Evolutionary conservation across 2,888 invertebrate species (phyloP).

Genomic region (Spodoptera littoralis): DNA sequence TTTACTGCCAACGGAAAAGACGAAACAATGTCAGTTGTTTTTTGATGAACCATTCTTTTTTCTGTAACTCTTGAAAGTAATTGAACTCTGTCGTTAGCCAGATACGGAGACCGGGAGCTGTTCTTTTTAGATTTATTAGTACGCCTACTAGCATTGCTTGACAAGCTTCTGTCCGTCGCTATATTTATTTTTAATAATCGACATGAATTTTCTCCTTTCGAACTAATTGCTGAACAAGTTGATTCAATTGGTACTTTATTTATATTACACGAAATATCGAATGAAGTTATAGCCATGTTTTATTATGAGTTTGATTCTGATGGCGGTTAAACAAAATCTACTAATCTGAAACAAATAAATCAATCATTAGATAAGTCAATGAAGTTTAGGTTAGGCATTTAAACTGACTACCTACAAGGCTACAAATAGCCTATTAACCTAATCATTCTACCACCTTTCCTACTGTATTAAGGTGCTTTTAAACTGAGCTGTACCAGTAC

Average conservation of each 20-base stretch:
- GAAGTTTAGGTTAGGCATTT: too few relatives aligned
- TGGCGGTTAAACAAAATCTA: slow-evolving; percentile 17
- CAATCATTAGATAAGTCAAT: background rate
- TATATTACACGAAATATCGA: slow-evolving; percentile 58
- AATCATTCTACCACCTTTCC: too few relatives aligned
- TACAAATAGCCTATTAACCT: too few relatives aligned
- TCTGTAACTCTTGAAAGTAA: slow-evolving; percentile 71
- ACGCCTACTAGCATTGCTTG: slow-evolving; percentile 55
- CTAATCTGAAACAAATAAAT: slow-evolving; percentile 48
- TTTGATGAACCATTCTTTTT: slow-evolving; percentile 70
- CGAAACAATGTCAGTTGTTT: slow-evolving; percentile 64
- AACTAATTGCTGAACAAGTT: slow-evolving; percentile 54
- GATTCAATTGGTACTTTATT: slow-evolving; percentile 57
- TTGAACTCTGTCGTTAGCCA: slow-evolving; percentile 68
- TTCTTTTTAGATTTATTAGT: slow-evolving; percentile 58
- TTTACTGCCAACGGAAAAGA: slow-evolving; percentile 75
- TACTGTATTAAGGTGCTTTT: too few relatives aligned
- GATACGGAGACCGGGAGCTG: slow-evolving; percentile 68
- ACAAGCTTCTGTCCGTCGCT: slow-evolving; percentile 56
- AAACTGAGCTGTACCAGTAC: too few relatives aligned
- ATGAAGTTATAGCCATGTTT: slow-evolving; percentile 71
- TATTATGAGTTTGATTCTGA: slow-evolving; percentile 17
- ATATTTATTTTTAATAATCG: slow-evolving; percentile 60
- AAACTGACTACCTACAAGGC: too few relatives aligned
- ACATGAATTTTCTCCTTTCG: slow-evolving; percentile 50